Base-by-base conservation (phyloP, 2,888 invertebrate genomes). In the Colostygia pectinataria region DNA sequence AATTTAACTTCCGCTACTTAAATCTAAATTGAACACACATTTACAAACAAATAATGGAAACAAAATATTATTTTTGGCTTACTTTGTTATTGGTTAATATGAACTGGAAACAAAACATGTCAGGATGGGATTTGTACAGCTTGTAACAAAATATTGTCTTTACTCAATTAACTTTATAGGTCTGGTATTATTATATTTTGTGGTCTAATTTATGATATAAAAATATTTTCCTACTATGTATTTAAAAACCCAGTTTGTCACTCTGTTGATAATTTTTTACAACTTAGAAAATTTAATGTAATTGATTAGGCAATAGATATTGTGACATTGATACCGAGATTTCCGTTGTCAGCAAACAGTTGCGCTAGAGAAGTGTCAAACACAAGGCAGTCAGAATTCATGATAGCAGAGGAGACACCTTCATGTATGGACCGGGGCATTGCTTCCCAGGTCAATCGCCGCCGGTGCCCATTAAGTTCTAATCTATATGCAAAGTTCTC, bases 291-390 rank as follows among this genome's bases (percentile, higher is more conserved):
- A 23, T 41, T 43, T 61, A 58, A 61, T 36, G 39, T 24, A 28
- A 37, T 13, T 55, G 59, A 70, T 92, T 92, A 96, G 89, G 95
- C 95, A 92, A 96, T 95, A 63, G 97, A 97, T 87, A 99, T 99
- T 80, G 99, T 99, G 74, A 99, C 99, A 91, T 99, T 99, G 73
- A 99, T 99, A 69, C 99, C 99, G 64, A 99, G 93, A 90, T 99
- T 99, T 34, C 99, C 99, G 87, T 98, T 99, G 80, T 99, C 99
- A 43, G 99, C 98, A 91, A 99, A 99, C 53, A 99, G 92, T 88
- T 99, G 98, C 57, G 99, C 99, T 77, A 98, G 97, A 61, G 97
- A 97, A 43, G 98, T 98, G 85, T 99, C 99, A 89, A 99, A 99
- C 56, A 99, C 98, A 57, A 99, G 93, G 81, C 99, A 99, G 91